Evolutionary conservation across 2,113 vertebrate genomes (phyloP).

Genomic region (Strix uralensis): DNA sequence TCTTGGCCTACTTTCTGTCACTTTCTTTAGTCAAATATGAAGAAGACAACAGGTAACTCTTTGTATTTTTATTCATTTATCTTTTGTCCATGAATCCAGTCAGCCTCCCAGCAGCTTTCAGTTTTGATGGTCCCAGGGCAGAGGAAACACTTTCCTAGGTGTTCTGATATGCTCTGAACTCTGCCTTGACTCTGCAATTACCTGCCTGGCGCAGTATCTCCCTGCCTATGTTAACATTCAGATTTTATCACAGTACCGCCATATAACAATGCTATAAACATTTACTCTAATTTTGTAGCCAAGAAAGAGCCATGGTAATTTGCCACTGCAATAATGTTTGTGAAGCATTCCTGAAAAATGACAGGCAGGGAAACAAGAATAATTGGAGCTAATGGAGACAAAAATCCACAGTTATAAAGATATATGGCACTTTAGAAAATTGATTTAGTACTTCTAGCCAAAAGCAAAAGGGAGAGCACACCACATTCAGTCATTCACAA

Average conservation of each 20-base stretch:
- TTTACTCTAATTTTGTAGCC: background rate
- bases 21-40: background rate
- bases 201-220: background rate
- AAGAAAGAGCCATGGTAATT: conserved; percentile 14
- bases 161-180: background rate
- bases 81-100: background rate
- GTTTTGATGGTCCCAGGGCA: background rate
- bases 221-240: background rate
- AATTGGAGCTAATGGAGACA: conserved; percentile 45
- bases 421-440: conserved; percentile 30
- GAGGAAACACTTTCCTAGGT: background rate
- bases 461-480: background rate
- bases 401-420: conserved; percentile 33
- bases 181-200: background rate
- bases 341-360: conserved; percentile 24
- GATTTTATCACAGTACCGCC: background rate
- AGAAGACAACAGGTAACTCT: background rate
- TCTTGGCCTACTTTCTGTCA: background rate
- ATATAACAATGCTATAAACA: background rate
- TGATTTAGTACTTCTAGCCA: conserved; percentile 21
- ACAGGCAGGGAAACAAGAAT: conserved; percentile 34
- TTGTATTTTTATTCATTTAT: background rate
- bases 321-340: conserved; percentile 22
- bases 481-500: conserved; percentile 19
- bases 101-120: background rate